A percentile compares a stretch with the other conserved stretches of the same genome.
Evolutionary conservation across 2,888 invertebrate genomes (phyloP).

Genomic region (Phalangium opilio): DNA sequence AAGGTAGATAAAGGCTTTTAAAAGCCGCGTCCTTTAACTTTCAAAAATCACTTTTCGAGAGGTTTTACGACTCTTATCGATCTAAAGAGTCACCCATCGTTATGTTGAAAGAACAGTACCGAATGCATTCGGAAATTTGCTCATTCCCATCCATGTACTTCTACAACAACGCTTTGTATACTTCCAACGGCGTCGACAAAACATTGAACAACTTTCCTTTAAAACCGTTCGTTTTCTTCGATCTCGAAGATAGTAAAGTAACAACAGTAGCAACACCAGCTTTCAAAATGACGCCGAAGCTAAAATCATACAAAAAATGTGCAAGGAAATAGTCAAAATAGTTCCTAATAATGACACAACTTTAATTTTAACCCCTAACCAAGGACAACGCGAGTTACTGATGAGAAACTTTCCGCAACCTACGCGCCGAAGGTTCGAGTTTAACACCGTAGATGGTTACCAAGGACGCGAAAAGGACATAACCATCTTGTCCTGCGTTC

Average conservation of each 20-base stretch:
- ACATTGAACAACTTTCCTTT: constrained; percentile 30
- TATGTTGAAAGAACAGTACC: constrained; percentile 46
- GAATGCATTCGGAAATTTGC: constrained; percentile 70
- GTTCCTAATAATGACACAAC: constrained; percentile 33
- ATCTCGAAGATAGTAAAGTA: too few relatives aligned
- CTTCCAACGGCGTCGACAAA: constrained; percentile 14
- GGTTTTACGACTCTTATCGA: constrained; percentile 46
- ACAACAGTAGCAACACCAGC: too few relatives aligned
- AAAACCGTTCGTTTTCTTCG: constrained; percentile 45
- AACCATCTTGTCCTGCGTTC: constrained; percentile 66
- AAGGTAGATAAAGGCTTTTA: too few relatives aligned
- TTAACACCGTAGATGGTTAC: constrained; percentile 67
- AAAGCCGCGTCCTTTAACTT: constrained; percentile 26
- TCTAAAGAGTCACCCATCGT: constrained; percentile 21
- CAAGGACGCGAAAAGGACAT: constrained; percentile 79
- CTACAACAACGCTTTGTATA: constrained; percentile 43
- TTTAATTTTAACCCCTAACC: constrained; percentile 56
- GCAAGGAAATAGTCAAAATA: constrained; percentile 25
- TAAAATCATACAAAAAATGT: constrained; percentile 41
- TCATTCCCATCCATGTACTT: constrained; percentile 59
- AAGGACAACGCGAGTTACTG: constrained; percentile 38
- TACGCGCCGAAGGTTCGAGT: constrained; percentile 27
- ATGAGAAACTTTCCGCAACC: neutral
- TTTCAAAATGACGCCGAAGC: constrained; percentile 36
- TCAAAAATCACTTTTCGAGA: constrained; percentile 52